Percentiles rank a stretch among this genome's conserved stretches.
Conservation (phyloP, 2,888 invertebrate species). For the Octodonta nipae region DNA sequence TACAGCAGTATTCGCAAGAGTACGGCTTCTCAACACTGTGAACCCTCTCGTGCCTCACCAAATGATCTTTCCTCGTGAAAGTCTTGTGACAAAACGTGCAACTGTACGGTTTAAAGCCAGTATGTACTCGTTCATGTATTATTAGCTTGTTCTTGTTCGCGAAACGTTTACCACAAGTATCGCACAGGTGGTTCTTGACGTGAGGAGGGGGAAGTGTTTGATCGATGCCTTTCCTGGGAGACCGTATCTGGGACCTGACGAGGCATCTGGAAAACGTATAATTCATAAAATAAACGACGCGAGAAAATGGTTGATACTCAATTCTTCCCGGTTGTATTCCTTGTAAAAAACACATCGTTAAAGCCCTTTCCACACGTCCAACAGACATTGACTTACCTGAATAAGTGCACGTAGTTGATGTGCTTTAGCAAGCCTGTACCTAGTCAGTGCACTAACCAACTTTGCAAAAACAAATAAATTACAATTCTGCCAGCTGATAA, state of each 20-base stretch:
- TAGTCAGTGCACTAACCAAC: too few species aligned
- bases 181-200: too few species aligned
- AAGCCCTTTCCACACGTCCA: too few species aligned
- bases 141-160: slow-evolving; percentile 11
- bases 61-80: slow-evolving; percentile 21
- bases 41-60: slow-evolving; percentile 12
- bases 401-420: too few species aligned
- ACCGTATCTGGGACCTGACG: slow-evolving; percentile 25
- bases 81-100: slow-evolving; percentile 32
- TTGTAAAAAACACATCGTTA: too few species aligned
- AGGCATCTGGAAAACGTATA: slow-evolving; percentile 26
- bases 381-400: too few species aligned
- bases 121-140: slow-evolving; percentile 23
- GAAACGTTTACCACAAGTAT: background rate
- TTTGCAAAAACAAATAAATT: too few species aligned
- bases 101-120: slow-evolving; percentile 23
- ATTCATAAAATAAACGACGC: background rate
- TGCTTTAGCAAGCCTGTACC: too few species aligned
- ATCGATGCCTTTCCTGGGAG: slow-evolving; percentile 30
- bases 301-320: too few species aligned
- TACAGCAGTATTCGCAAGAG: slow-evolving; percentile 28
- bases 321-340: too few species aligned
- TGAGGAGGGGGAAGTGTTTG: slow-evolving; percentile 35
- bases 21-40: too few species aligned
- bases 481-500: too few species aligned